Evolutionary conservation across 2,113 vertebrate species (phyloP), one percentile per base, ranked within the genome.

Genomic region (Silurus glanis): DNA sequence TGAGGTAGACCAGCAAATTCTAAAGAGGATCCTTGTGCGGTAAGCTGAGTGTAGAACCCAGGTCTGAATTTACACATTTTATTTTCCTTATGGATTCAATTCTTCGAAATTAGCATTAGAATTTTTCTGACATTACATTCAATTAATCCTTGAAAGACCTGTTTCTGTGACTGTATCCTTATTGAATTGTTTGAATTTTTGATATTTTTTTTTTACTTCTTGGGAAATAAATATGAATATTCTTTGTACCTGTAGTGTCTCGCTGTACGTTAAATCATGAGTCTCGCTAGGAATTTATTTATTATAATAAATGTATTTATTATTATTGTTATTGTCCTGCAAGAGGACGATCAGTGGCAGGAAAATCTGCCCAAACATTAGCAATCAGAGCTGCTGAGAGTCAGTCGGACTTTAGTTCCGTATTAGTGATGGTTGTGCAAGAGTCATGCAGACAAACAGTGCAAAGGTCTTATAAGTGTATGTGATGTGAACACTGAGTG

Each of bases 1-100:
- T 0, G 97, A 99, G 88, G 96, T 97, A 66, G 98, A 99, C 90
- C 98, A 97, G 91, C 97, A 97, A 91, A 93, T 99, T 90, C 94
- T 99, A 80, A 97, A 97, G 92, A 97, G 97, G 85, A 95, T 97
- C 85, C 95, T 99, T 1, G 95, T 96, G 83, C 94, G 97, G 98
- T 99, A 96, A 69, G 89, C 82, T 25, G 12, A n/a, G 61, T 4
- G 1, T 37, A 6, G 21, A 74, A 67, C 9, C 25, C 2, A 2
- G 10, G 19, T 19, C 19, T 21, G 21, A 37, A 55, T 37, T 37
- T 37, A 37, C 37, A 37, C 37, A 37, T 5, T 21, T 4, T 3
- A 25, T 4, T 55, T 67, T 10, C 14, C 37, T 69, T 69, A 37
- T 13, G 13, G 66, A 69, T 69, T 37, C 37, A 37, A 37, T 37